These are phyloP conservation scores for Echinarachnius parma DNA, from an alignment of 53 echinoderm and acorn worm genomes.

Conservation along the genomic window DNA sequence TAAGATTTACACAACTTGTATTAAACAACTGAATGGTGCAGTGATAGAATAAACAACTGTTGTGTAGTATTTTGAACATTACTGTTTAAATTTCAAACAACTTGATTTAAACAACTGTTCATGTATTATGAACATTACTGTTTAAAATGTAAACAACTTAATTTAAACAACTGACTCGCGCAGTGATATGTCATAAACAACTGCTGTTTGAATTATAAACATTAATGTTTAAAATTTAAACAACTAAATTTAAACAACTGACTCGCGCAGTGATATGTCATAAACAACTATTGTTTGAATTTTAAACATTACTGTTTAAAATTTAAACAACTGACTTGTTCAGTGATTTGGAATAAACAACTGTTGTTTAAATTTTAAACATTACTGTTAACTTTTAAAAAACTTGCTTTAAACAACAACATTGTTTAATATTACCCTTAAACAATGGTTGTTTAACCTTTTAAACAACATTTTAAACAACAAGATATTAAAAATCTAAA, in stretches of 20 bases:
- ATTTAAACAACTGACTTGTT: background rate
- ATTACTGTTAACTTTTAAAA: background rate
- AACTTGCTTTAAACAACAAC: background rate
- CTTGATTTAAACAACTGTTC: slow-evolving; percentile 14
- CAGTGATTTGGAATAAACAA: background rate
- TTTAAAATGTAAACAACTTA: slow-evolving; percentile 22
- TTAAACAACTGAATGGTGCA: slow-evolving; percentile 22
- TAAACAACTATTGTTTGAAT: background rate
- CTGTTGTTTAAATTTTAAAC: background rate
- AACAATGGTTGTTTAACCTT: slow-evolving; percentile 15
- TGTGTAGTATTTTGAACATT: slow-evolving; percentile 17
- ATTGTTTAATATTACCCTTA: slow-evolving; percentile 24
- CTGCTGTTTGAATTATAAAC: slow-evolving; percentile 13
- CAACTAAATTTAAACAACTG: background rate
- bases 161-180: slow-evolving; percentile 20
- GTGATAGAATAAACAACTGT: slow-evolving; percentile 24
- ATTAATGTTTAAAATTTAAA: slow-evolving; percentile 8
- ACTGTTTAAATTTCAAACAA: slow-evolving; percentile 19
- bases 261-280: background rate
- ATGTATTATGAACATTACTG: slow-evolving; percentile 18
- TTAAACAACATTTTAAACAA: slow-evolving; percentile 26
- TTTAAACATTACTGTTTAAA: background rate
- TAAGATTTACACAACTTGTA: slow-evolving; percentile 14
- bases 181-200: slow-evolving; percentile 1
- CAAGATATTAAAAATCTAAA: slow-evolving; percentile 21